Conservation (phyloP, 2,797 vertebrate genomes). For the Sebastes nivosus region DNA sequence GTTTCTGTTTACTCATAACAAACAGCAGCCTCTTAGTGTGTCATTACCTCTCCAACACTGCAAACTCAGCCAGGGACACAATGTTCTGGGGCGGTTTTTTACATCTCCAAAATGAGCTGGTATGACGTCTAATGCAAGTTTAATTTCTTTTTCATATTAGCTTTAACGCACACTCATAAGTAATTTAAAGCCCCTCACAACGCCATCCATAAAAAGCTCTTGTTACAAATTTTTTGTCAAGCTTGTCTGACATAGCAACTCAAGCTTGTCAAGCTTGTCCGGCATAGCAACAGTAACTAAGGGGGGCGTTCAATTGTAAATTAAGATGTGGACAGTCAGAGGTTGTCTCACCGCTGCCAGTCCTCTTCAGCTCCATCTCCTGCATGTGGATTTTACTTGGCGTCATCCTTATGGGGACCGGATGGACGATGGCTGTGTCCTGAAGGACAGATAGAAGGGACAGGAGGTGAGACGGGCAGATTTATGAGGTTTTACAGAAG, state of each 20-base stretch:
- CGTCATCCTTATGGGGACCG: conserved; percentile 98
- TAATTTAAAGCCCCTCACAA: neutral
- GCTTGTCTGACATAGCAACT: too few relatives aligned
- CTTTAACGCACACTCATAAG: neutral
- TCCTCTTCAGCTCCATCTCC: conserved; percentile 99
- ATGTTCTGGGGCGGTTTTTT: neutral
- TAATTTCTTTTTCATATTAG: neutral
- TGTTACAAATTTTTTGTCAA: neutral
- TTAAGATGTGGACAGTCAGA: neutral
- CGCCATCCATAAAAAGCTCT: neutral
- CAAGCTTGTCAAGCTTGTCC: too few relatives aligned
- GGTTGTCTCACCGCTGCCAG: conserved; percentile 88
- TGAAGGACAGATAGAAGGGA: conserved; percentile 55
- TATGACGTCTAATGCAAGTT: too few relatives aligned
- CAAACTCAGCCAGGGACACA: neutral
- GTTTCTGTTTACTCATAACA: neutral
- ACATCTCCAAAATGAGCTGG: neutral
- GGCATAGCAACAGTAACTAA: too few relatives aligned
- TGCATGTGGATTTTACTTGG: conserved; percentile 99
- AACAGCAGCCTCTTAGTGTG: neutral
- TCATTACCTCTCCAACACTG: neutral
- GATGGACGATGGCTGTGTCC: conserved; percentile 99
- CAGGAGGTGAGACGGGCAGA: neutral
- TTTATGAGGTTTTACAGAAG: neutral
- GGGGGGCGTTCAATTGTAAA: neutral